phyloP scores from a whole-genome alignment of 64 coral and sea anemone genomes.

The Cladopsammia gracilis region DNA sequence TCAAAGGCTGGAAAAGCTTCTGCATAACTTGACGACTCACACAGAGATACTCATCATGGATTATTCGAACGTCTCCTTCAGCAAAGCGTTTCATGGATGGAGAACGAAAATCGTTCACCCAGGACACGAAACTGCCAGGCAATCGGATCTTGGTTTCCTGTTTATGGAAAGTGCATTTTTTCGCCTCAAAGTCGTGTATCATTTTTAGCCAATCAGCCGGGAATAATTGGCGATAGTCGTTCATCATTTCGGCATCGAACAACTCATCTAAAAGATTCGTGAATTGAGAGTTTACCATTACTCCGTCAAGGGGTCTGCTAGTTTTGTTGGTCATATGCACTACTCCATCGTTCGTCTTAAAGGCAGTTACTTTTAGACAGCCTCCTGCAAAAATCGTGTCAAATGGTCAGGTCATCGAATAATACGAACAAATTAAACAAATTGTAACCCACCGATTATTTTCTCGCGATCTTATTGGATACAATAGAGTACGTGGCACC shows the following conservation, averaged over 20 bases:
- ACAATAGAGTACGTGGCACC: too few relatives aligned
- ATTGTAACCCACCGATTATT: too few relatives aligned
- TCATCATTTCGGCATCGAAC: background rate
- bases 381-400: background rate
- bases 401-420: too few relatives aligned
- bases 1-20: background rate
- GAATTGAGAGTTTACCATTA: background rate
- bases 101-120: conserved; percentile 1
- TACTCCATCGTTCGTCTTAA: background rate
- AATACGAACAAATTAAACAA: too few relatives aligned
- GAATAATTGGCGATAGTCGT: background rate
- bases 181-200: background rate
- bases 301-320: background rate
- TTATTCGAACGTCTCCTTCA: background rate
- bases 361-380: background rate
- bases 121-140: conserved; percentile 1
- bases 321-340: background rate
- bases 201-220: background rate
- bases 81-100: background rate
- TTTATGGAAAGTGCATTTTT: background rate
- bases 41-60: background rate
- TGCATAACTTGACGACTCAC: background rate
- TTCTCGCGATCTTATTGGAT: too few relatives aligned
- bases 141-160: background rate
- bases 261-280: background rate